Evolutionary conservation across 2,888 invertebrate genomes (phyloP), one percentile per base, ranked within the genome.

Genomic region (Ectemnius continuus): DNA sequence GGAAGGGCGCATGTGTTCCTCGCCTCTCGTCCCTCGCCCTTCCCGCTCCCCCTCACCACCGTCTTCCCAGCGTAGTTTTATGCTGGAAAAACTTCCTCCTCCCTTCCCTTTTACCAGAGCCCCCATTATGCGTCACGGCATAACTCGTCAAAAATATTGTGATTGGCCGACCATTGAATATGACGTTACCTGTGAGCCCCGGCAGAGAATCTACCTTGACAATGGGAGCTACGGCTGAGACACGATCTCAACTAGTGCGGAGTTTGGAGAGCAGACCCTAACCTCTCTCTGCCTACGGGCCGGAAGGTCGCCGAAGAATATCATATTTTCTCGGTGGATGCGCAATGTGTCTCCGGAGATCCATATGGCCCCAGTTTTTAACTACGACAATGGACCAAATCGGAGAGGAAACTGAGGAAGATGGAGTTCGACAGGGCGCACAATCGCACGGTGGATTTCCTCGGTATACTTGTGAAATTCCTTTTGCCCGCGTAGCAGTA

Each of bases 121-220:
- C 36, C 36, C 87, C 83, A 89, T 90, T 90, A 88, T 89, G 79
- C 86, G 78, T 86, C 86, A 88, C 86, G 88, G 86, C 90, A 89
- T 89, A 91, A 90, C 89, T 90, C 88, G 89, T 91, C 90, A 90
- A 90, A 91, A 91, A 90, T 90, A 89, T 90, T 91, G 91, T 90
- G 91, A 91, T 91, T 90, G 89, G 91, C 82, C 77, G 83, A 74
- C 71, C 81, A 83, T 81, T 82, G 85, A 87, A 85, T 86, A 86
- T 88, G 90, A 89, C 88, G 88, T 88, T 89, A 89, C 88, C 87
- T 86, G 36, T 6, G 11, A 86, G 69, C 23, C 65, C 46, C 45
- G 46, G 8, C 11, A 36, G 36, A 61, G 23, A 61, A 59, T 57
- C 28, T 48, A 28, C 14, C 47, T 28, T 66, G 76, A 82, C 79